phyloP scores from a whole-genome alignment of 2,888 invertebrate genomes.

The Euproctis similis region DNA sequence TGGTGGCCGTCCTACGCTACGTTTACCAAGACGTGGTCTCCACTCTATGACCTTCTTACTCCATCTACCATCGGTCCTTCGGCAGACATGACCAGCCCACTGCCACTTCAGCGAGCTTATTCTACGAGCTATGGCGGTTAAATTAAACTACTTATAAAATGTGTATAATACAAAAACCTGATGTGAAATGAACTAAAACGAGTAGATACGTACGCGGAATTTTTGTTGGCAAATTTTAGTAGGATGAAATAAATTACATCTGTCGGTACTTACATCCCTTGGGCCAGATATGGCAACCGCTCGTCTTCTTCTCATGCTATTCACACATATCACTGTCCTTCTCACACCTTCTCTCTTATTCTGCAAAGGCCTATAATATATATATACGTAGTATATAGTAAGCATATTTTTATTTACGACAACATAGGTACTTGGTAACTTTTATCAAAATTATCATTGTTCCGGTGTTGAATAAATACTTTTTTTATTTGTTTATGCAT shows the following conservation, averaged over 20 bases:
- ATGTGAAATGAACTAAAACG: slow-evolving; percentile 16
- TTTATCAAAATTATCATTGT: slow-evolving; percentile 9
- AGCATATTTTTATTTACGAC: too few relatives aligned
- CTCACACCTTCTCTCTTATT: slow-evolving; percentile 6
- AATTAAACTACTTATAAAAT: not conserved
- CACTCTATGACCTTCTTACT: too few relatives aligned
- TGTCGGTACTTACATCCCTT: slow-evolving; percentile 14
- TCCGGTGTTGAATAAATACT: too few relatives aligned
- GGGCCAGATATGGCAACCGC: slow-evolving; percentile 13
- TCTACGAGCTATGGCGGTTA: too few relatives aligned
- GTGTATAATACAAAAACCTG: slow-evolving; percentile 3
- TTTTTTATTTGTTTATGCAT: too few relatives aligned
- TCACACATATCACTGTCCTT: slow-evolving; percentile 6
- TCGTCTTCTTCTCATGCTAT: slow-evolving; percentile 7
- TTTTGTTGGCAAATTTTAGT: slow-evolving; percentile 21
- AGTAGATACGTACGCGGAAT: slow-evolving; percentile 8
- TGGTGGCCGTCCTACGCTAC: too few relatives aligned
- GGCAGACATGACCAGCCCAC: too few relatives aligned
- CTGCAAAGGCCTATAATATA: too few relatives aligned
- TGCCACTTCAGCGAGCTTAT: too few relatives aligned
- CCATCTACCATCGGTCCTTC: too few relatives aligned
- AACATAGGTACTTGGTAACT: slow-evolving; percentile 4
- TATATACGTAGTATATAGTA: too few relatives aligned
- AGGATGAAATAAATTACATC: slow-evolving; percentile 20
- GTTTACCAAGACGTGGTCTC: too few relatives aligned